A percentile compares a stretch with the other conserved stretches of the same genome.
These are phyloP conservation scores for Tubulanus polymorphus DNA, from an alignment of 2,888 invertebrate species.

Conservation along the genomic window DNA sequence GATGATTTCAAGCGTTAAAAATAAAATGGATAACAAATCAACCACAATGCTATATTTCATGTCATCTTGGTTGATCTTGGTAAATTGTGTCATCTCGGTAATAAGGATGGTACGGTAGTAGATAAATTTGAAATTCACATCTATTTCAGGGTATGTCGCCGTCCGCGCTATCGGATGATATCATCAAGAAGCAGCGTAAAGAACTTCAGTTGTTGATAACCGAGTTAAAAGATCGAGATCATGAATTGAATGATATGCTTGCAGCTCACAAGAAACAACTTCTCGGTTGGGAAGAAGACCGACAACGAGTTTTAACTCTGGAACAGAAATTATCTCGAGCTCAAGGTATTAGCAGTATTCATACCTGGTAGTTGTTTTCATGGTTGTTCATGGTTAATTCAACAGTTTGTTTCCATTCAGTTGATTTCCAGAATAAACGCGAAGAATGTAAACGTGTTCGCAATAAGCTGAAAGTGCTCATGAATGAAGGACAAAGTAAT, in stretches of 20 bases:
- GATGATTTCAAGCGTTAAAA: no score
- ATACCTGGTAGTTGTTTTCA: no score
- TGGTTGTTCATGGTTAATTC: no score
- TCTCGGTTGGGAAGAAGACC: constrained; percentile 46
- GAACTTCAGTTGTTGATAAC: constrained; percentile 43
- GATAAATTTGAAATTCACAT: no score
- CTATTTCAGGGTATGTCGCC: no score
- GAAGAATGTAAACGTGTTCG: constrained; percentile 27
- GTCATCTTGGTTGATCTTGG: no score
- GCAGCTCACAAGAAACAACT: constrained; percentile 43
- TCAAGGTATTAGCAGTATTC: no score
- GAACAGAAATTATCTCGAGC: constrained; percentile 32
- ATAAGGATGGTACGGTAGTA: no score
- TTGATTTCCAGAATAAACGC: constrained; percentile 26
- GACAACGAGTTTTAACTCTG: constrained; percentile 28
- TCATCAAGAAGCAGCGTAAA: constrained; percentile 38
- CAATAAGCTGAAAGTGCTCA: constrained; percentile 24
- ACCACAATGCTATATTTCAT: no score
- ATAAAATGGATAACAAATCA: no score
- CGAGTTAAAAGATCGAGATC: constrained; percentile 44
- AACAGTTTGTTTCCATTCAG: constrained; percentile 18
- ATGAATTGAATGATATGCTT: constrained; percentile 47
- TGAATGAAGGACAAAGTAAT: constrained; percentile 26
- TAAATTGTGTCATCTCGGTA: no score
- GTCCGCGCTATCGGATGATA: no score